Evolutionary conservation across 1,140 invertebrate genomes (phyloP).

Genomic region (Latrodectus geometricus): DNA sequence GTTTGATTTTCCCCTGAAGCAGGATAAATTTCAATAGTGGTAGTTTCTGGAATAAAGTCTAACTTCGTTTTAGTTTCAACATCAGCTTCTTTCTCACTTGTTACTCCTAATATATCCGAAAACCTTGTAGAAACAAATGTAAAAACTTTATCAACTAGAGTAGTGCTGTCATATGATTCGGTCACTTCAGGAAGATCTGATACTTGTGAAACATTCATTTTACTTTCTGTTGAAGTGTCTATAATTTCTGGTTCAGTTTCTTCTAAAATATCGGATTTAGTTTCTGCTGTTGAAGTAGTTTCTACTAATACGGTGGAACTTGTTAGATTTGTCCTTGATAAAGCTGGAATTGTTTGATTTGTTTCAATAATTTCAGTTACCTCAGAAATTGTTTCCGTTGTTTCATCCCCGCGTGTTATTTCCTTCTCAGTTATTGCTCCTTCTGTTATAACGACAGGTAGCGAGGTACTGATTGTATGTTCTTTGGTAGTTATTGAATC

Average conservation of each 20-base stretch:
- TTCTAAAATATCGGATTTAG: not conserved
- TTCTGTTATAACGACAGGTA: not conserved
- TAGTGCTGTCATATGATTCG: not conserved
- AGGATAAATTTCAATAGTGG: not conserved
- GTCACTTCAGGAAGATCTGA: not conserved
- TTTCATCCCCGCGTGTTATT: slow-evolving; percentile 32
- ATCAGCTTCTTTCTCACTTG: not conserved
- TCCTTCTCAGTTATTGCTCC: slow-evolving; percentile 52
- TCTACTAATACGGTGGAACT: not conserved
- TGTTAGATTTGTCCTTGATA: slow-evolving; percentile 10
- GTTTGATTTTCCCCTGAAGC: not conserved
- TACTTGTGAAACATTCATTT: not conserved
- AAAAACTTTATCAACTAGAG: slow-evolving; percentile 32
- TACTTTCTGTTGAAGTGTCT: not conserved
- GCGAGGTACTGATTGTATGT: not conserved
- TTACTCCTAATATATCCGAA: slow-evolving; percentile 7
- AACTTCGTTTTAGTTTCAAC: not conserved
- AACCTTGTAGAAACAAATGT: slow-evolving; percentile 46
- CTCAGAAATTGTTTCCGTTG: slow-evolving; percentile 48
- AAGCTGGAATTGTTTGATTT: slow-evolving; percentile 11
- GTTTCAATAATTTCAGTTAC: slow-evolving; percentile 27
- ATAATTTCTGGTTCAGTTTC: not conserved
- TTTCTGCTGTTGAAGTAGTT: not conserved
- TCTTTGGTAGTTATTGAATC: not conserved
- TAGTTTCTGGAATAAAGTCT: not conserved